Conservation (phyloP, 2,113 vertebrate species). For the Dicaeum eximium region DNA sequence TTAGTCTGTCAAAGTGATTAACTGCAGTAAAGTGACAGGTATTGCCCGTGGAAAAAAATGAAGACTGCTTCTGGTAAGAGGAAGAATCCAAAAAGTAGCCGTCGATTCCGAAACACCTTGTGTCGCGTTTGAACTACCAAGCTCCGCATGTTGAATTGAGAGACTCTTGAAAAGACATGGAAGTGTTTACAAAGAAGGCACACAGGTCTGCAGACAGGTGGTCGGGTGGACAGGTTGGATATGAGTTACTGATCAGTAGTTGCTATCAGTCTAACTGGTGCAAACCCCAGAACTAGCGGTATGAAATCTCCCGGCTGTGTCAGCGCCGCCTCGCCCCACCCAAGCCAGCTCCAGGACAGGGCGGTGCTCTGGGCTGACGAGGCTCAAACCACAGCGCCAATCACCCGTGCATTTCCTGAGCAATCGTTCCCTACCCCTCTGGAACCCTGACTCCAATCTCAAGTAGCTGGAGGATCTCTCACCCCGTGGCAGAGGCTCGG, state of each 20-base stretch:
- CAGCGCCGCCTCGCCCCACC: constrained; percentile 66
- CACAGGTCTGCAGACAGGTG: constrained; percentile 92
- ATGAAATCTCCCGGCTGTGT: constrained; percentile 88
- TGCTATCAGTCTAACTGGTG: constrained; percentile 69
- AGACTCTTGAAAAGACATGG: constrained; percentile 81
- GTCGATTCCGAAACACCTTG: constrained; percentile 66
- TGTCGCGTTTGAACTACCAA: constrained; percentile 61
- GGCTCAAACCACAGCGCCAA: constrained; percentile 66
- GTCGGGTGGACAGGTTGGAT: constrained; percentile 85
- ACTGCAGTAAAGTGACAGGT: constrained; percentile 73
- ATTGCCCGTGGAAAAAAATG: constrained; percentile 87
- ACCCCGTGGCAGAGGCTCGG: constrained; percentile 72
- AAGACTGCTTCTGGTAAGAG: constrained; percentile 85
- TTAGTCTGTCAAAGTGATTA: constrained; percentile 46
- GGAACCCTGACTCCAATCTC: constrained; percentile 83
- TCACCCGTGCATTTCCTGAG: constrained; percentile 87
- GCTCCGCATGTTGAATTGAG: constrained; percentile 76
- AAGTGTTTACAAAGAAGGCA: constrained; percentile 93
- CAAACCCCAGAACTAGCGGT: constrained; percentile 68
- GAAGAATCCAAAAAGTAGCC: constrained; percentile 73
- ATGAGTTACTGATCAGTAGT: constrained; percentile 77
- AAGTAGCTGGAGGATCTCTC: constrained; percentile 81
- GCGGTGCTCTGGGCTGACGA: constrained; percentile 2
- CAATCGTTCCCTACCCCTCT: constrained; percentile 75
- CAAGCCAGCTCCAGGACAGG: constrained; percentile 67